Evolutionary conservation across 1,140 invertebrate species (phyloP).

Genomic region (Fragariocoptes setiger): DNA sequence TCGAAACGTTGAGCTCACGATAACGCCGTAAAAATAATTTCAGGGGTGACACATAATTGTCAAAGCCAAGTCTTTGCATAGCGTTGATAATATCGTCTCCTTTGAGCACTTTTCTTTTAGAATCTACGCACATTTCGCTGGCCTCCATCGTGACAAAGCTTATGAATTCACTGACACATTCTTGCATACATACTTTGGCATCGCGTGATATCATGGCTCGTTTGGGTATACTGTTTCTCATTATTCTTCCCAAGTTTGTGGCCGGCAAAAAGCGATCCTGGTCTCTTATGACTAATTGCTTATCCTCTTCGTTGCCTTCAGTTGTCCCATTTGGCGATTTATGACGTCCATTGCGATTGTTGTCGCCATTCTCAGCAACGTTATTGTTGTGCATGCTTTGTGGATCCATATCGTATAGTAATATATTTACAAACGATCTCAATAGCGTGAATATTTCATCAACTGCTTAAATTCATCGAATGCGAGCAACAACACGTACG

Average conservation of each 20-base stretch:
- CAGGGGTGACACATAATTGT: constrained; percentile 88
- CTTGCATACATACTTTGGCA: constrained; percentile 92
- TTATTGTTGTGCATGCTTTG: too few species aligned
- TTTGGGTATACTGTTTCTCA: constrained; percentile 87
- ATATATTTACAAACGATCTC: too few species aligned
- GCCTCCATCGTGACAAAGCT: constrained; percentile 97
- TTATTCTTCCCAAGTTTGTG: constrained; percentile 93
- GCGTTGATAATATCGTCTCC: constrained; percentile 92
- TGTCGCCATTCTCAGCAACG: too few species aligned
- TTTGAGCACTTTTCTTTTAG: constrained; percentile 96
- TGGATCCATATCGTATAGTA: too few species aligned
- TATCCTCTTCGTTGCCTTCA: too few species aligned
- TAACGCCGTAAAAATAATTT: constrained; percentile 91
- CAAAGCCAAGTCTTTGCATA: constrained; percentile 83
- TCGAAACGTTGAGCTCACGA: constrained; percentile 33
- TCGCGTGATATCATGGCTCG: constrained; percentile 97
- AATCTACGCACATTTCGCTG: constrained; percentile 75
- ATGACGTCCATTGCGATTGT: too few species aligned
- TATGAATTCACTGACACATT: constrained; percentile 97
- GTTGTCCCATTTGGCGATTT: too few species aligned
- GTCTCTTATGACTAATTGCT: too few species aligned
- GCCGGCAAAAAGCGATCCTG: constrained; percentile 88
- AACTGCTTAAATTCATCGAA: too few species aligned
- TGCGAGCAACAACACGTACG: too few species aligned
- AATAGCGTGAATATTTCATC: too few species aligned